These are phyloP conservation scores for Tricholauxania praeusta DNA, from an alignment of 2,888 invertebrate genomes.

Conservation along the genomic window DNA sequence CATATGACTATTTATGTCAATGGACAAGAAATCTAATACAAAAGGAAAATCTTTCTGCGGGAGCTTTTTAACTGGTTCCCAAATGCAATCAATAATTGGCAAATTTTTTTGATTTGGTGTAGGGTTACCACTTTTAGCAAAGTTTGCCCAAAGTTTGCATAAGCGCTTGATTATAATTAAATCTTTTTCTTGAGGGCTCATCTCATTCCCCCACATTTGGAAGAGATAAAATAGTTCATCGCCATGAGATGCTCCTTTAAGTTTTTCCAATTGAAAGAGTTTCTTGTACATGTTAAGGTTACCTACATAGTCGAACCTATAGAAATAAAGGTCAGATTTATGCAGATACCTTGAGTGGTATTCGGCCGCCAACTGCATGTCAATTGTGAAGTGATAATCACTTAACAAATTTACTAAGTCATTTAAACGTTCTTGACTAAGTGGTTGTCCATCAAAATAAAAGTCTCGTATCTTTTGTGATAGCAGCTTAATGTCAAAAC, in stretches of 20 bases:
- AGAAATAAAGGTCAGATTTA: conserved; percentile 70
- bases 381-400: conserved; percentile 67
- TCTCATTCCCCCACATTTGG: conserved; percentile 57
- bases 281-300: conserved; percentile 70
- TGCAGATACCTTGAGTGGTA: conserved; percentile 55
- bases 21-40: conserved; percentile 58
- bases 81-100: conserved; percentile 47
- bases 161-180: conserved; percentile 67
- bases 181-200: conserved; percentile 47
- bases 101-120: conserved; percentile 51
- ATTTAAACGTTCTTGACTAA: conserved; percentile 65
- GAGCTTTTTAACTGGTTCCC: conserved; percentile 55
- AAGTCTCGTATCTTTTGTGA: conserved; percentile 59
- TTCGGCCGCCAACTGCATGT: conserved; percentile 56
- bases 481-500: conserved; percentile 48
- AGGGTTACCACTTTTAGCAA: conserved; percentile 71
- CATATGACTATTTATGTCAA: conserved; percentile 58
- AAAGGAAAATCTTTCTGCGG: conserved; percentile 42
- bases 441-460: conserved; percentile 68
- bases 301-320: conserved; percentile 73
- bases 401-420: conserved; percentile 69
- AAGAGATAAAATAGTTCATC: conserved; percentile 75
- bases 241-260: conserved; percentile 72
- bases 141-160: conserved; percentile 74
- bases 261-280: conserved; percentile 64